phyloP scores from a whole-genome alignment of 2,888 invertebrate genomes.

The Euphydryas editha region DNA sequence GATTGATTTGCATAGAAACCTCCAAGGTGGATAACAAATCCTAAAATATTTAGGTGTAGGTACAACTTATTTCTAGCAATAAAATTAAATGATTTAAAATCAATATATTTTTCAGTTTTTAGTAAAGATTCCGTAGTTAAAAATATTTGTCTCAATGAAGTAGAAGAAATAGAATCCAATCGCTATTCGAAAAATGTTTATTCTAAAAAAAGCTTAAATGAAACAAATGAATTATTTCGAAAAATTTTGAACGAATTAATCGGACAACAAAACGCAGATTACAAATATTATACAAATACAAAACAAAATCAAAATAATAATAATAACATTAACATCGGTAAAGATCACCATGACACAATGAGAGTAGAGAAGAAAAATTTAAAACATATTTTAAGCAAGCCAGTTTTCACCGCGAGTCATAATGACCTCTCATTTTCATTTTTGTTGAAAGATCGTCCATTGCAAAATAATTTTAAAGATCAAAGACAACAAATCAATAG shows the following conservation, averaged over 20 bases:
- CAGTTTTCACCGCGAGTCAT: background rate
- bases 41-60: background rate
- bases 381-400: background rate
- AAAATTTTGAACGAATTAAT: conserved; percentile 38
- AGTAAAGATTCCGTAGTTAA: background rate
- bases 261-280: conserved; percentile 12
- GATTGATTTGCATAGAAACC: too few species aligned
- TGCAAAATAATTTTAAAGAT: background rate
- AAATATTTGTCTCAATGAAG: background rate
- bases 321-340: background rate
- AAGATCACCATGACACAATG: background rate
- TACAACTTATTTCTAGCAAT: background rate
- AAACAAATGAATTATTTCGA: conserved; percentile 35
- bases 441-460: conserved; percentile 25
- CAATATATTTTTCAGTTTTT: conserved; percentile 12
- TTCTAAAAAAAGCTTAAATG: conserved; percentile 4
- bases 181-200: background rate
- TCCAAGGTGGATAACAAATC: background rate
- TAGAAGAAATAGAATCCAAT: background rate
- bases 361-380: background rate
- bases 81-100: too few species aligned
- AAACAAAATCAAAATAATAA: background rate
- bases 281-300: conserved; percentile 1
- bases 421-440: conserved; percentile 42
- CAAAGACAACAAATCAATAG: background rate